Evolutionary conservation across 2,113 vertebrate genomes (phyloP).

Genomic region (Atractosteus spatula): DNA sequence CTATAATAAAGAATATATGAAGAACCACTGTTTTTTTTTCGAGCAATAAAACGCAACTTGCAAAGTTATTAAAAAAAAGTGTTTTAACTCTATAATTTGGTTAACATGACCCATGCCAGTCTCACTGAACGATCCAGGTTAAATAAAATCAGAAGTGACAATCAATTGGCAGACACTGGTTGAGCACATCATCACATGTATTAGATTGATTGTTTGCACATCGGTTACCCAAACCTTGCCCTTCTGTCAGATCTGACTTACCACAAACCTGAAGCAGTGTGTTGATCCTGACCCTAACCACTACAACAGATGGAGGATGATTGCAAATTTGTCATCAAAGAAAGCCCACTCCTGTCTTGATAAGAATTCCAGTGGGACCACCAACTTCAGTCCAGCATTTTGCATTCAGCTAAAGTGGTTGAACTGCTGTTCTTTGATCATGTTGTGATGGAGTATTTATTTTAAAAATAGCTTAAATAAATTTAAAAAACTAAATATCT

Average conservation of each 20-base stretch:
- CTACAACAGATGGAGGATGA: slow-evolving; percentile 64
- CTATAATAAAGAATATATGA: too few relatives aligned
- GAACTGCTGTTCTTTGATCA: too few relatives aligned
- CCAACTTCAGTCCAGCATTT: not conserved
- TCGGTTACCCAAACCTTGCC: slow-evolving; percentile 36
- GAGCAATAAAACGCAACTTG: too few relatives aligned
- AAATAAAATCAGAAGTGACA: slow-evolving; percentile 11
- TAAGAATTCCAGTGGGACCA: slow-evolving; percentile 56
- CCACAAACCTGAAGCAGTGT: slow-evolving; percentile 24
- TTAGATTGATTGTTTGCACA: slow-evolving; percentile 19
- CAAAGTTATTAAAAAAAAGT: not conserved
- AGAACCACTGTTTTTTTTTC: too few relatives aligned
- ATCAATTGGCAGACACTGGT: slow-evolving; percentile 10
- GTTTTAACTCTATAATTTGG: not conserved
- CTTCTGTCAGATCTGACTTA: slow-evolving; percentile 36
- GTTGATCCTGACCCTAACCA: slow-evolving; percentile 28
- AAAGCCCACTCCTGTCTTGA: slow-evolving; percentile 65
- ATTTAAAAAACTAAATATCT: too few relatives aligned
- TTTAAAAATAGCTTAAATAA: too few relatives aligned
- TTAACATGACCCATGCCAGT: slow-evolving; percentile 10
- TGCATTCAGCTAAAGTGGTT: too few relatives aligned
- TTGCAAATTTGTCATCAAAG: slow-evolving; percentile 64
- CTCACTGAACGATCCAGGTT: not conserved
- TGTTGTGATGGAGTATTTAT: too few relatives aligned
- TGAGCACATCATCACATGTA: slow-evolving; percentile 22